Evolutionary conservation across 2,113 vertebrate species (phyloP), one percentile per base, ranked within the genome.

Genomic region (Centropus unirufus): DNA sequence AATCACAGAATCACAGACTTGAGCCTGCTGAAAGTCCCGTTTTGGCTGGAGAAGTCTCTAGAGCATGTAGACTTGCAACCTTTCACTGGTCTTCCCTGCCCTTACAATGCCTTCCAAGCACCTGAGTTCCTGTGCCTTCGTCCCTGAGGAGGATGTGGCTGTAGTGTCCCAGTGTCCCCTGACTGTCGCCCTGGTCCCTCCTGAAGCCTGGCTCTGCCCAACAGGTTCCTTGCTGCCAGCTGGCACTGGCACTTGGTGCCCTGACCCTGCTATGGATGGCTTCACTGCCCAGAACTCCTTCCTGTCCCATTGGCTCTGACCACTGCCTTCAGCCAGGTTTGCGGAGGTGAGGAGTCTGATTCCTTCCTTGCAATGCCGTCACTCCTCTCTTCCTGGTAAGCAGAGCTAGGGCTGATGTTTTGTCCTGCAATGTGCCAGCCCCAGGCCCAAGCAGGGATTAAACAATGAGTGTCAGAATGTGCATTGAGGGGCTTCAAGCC

Each of bases 401-500:
- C 1, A 79, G 51, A 77, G 46, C 27, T 83, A 77, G 64, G 70
- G 69, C 9, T 2, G 5, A 22, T 34, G 11, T 32, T 72, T 23
- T 23, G 19, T 20, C 51, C 70, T 61, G 83, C 13, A 39, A 1
- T 0, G 24, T 0, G 1, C 14, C 68, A 91, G 59, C 10, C 17
- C 19, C 29, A 14, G 63, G 15, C 8, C 8, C 14, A 32, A 90
- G 58, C 15, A 11, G 34, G 27, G 29, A 54, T 24, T 14, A 14
- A 12, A 59, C 9, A 20, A 5, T 47, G 49, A 30, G 7, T 13
- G 6, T 51, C 22, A 61, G 26, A 36, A 9, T 14, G 36, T 23
- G n/a, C 14, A 0, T 11, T n/a, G 2, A 0, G 2, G 14, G 11
- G 14, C 6, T 46, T 64, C 46, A 63, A 89, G 8, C 8, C 47